Evolutionary conservation across 2,797 vertebrate genomes (phyloP).

Genomic region (Ammospiza maritima): DNA sequence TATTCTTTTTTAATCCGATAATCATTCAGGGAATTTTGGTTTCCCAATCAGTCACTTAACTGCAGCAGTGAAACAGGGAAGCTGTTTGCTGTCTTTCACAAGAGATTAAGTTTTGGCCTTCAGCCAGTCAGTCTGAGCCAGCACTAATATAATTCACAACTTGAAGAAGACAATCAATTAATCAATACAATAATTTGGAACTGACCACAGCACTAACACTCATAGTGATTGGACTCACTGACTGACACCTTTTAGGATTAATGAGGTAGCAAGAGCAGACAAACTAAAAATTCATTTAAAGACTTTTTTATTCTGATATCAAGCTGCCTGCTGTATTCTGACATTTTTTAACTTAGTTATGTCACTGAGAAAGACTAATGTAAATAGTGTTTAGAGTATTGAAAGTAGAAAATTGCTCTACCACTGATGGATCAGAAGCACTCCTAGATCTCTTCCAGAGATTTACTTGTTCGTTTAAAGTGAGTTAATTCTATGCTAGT

Average conservation of each 20-base stretch:
- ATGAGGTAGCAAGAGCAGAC: constrained; percentile 66
- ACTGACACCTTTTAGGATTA: constrained; percentile 77
- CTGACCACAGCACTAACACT: constrained; percentile 75
- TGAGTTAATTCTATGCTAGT: neutral
- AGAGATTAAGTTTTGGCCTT: constrained; percentile 66
- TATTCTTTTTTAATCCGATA: constrained; percentile 24
- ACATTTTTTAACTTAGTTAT: constrained; percentile 41
- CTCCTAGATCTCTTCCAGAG: neutral
- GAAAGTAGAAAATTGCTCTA: constrained; percentile 46
- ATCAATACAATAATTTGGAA: constrained; percentile 82
- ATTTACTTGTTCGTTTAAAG: neutral
- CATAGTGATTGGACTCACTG: constrained; percentile 72
- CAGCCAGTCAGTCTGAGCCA: constrained; percentile 56
- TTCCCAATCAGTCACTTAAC: constrained; percentile 38
- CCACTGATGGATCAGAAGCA: neutral
- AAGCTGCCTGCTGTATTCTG: constrained; percentile 39
- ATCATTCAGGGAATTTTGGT: constrained; percentile 36
- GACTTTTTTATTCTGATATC: constrained; percentile 46
- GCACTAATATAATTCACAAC: constrained; percentile 75
- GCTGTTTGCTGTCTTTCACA: constrained; percentile 49
- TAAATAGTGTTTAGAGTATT: constrained; percentile 3
- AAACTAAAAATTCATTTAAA: constrained; percentile 70
- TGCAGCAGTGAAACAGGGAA: constrained; percentile 33
- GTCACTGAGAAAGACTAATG: constrained; percentile 16
- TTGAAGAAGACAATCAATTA: constrained; percentile 80